Evolutionary conservation across 2,888 invertebrate species (phyloP).

Genomic region (Galerucella calmariensis): DNA sequence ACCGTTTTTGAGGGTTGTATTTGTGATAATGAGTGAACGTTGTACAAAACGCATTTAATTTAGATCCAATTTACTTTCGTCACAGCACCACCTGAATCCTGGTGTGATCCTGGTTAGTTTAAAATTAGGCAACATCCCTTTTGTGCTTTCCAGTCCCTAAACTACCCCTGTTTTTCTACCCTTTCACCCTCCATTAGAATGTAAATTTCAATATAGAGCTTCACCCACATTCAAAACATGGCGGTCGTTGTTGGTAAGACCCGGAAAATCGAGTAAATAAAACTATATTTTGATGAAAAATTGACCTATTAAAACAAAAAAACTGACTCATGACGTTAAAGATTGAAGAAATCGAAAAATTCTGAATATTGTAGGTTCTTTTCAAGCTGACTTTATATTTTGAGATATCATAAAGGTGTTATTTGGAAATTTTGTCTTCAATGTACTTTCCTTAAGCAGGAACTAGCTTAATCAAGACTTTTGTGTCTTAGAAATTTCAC

Average conservation of each 20-base stretch:
- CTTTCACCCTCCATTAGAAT: constrained; percentile 3
- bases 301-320: too few species aligned
- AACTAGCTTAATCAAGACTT: too few species aligned
- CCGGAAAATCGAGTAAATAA: neutral
- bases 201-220: constrained; percentile 9
- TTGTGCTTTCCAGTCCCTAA: neutral
- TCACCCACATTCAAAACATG: neutral
- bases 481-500: too few species aligned
- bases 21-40: neutral
- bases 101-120: neutral
- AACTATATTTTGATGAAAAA: neutral
- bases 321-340: too few species aligned
- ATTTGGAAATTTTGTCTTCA: too few species aligned
- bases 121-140: constrained; percentile 3
- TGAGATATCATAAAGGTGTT: too few species aligned
- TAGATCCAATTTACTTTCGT: neutral
- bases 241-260: neutral
- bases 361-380: too few species aligned
- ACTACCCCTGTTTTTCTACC: neutral
- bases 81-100: neutral
- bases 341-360: too few species aligned
- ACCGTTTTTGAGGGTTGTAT: too few species aligned
- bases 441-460: too few species aligned
- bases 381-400: too few species aligned
- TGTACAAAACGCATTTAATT: neutral